phyloP scores from a whole-genome alignment of 2,888 invertebrate species.

The Homarus gammarus region DNA sequence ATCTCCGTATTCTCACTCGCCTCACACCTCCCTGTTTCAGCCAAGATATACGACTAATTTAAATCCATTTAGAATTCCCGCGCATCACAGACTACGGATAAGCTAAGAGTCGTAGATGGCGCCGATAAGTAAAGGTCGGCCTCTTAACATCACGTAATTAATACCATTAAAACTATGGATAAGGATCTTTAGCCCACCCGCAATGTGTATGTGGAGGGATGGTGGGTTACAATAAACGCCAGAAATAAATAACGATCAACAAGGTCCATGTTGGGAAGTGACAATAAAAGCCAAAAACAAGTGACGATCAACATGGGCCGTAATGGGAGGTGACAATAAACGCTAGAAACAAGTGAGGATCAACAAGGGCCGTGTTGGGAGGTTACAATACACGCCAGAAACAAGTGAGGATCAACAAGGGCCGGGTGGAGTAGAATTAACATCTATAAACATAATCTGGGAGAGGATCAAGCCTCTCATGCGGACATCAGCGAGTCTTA shows the following conservation, averaged over 20 bases:
- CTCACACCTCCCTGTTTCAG: neutral
- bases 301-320: no score
- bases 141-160: neutral
- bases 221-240: no score
- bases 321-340: no score
- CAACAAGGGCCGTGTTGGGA: neutral
- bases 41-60: neutral
- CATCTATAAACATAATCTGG: constrained; percentile 44
- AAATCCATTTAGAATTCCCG: neutral
- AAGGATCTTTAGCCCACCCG: neutral
- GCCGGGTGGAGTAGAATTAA: constrained; percentile 21
- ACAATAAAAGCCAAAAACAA: no score
- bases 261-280: no score
- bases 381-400: no score
- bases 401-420: no score
- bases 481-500: constrained; percentile 35
- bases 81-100: neutral
- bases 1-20: neutral
- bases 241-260: no score
- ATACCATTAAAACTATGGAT: constrained; percentile 11
- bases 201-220: no score
- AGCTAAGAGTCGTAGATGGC: neutral
- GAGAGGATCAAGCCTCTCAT: constrained; percentile 34
- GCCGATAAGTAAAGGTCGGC: neutral
- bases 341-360: no score